Evolutionary conservation across 37 sponge, comb jelly and placozoan species (phyloP), one percentile per base, ranked within the genome.

Genomic region (Dysidea cf. avara): DNA sequence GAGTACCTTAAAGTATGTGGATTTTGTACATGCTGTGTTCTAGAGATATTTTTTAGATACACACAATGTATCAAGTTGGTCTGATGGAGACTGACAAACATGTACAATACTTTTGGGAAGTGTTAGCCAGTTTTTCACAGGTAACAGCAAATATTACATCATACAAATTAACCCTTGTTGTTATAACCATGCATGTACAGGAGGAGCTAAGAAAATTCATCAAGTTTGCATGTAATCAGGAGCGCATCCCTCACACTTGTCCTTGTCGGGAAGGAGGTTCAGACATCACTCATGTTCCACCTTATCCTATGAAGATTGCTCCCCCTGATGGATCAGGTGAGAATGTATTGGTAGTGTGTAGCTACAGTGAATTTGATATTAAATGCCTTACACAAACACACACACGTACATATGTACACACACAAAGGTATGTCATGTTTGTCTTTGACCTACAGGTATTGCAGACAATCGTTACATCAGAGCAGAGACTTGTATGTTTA

Each of bases 191-290:
- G n/a, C n/a, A n/a, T n/a, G n/a, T n/a, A 0, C 55, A 94, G 89
- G 98, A 97, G 39, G 94, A 97, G 37, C 73, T 97, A 66, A 73
- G 92, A 39, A 87, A 87, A 56, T 92, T 97, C 39, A 83, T 93
- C 73, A 97, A 97, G 86, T 97, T 97, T 85, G 98, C 98, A 37
- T 97, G 98, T 69, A 97, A 97, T 67, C 95, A 93, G 58, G 97
- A 97, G 82, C 84, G 97, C 7, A 93, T 97, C 34, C 97, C 97
- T 3, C 86, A 84, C 63, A 81, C 85, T n/a, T 74, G 82, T 28
- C 94, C 94, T 2, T 89, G 90, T 56, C 64, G 91, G 49, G 92
- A 90, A 18, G 87, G 81, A 25, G 74, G 62, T 20, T 48, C 32
- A 25, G 83, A 87, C 17, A 60, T 64, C 1, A 70, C 71, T 24